These are phyloP conservation scores for Cydia splendana DNA, from an alignment of 1,140 invertebrate genomes.

Conservation along the genomic window DNA sequence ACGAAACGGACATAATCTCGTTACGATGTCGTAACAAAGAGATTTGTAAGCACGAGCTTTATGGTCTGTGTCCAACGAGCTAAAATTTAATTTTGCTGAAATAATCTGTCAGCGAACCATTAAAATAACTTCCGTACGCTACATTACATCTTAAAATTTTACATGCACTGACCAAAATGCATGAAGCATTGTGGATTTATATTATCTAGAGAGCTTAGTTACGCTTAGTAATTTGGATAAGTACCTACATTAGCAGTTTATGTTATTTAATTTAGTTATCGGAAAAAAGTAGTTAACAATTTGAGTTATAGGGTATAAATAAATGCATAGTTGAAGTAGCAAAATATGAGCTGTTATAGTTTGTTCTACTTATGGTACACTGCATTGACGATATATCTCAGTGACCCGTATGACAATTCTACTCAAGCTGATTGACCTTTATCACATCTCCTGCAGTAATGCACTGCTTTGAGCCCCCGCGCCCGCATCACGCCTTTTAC, in stretches of 20 bases:
- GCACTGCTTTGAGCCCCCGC: slow-evolving; percentile 53
- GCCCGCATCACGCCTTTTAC: slow-evolving; percentile 40
- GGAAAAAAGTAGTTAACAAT: too few species aligned
- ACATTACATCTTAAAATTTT: slow-evolving; percentile 53
- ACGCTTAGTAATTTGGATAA: background rate
- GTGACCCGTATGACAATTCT: slow-evolving; percentile 20
- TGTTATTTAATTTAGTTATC: too few species aligned
- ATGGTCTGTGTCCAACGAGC: slow-evolving; percentile 78
- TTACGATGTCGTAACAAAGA: slow-evolving; percentile 79
- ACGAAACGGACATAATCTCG: slow-evolving; percentile 76
- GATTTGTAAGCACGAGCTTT: slow-evolving; percentile 79
- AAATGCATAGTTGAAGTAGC: too few species aligned
- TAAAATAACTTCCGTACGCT: slow-evolving; percentile 73
- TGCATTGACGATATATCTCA: background rate
- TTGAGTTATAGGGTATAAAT: too few species aligned
- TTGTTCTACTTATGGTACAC: background rate
- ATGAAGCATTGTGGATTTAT: background rate
- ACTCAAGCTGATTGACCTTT: slow-evolving; percentile 41
- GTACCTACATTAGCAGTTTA: too few species aligned
- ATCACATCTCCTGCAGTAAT: slow-evolving; percentile 51
- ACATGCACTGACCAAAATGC: slow-evolving; percentile 35
- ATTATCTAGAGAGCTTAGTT: background rate
- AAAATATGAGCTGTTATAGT: too few species aligned
- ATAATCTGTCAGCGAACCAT: slow-evolving; percentile 76
- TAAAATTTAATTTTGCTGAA: slow-evolving; percentile 79